Evolutionary conservation across 2,888 invertebrate genomes (phyloP).

Genomic region (Caradrina kadenii): DNA sequence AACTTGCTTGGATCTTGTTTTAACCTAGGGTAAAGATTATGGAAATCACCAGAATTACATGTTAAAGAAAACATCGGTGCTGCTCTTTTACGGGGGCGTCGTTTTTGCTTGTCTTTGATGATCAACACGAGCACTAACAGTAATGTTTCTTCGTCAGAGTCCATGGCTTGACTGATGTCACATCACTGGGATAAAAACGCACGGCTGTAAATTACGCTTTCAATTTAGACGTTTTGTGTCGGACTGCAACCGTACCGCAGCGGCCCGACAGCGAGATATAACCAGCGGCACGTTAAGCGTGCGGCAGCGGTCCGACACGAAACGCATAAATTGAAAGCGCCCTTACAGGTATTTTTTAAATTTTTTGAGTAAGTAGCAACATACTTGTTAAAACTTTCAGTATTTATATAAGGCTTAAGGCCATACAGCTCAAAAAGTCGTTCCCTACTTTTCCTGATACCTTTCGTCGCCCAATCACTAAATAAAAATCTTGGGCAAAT

Average conservation of each 20-base stretch:
- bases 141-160: constrained; percentile 35
- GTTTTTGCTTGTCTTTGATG: constrained; percentile 16
- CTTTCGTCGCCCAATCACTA: too few species aligned
- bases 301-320: too few species aligned
- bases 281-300: too few species aligned
- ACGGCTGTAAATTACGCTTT: constrained; percentile 39
- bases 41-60: constrained; percentile 36
- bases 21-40: constrained; percentile 45
- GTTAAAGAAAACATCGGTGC: constrained; percentile 31
- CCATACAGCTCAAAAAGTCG: too few species aligned
- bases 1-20: constrained; percentile 28
- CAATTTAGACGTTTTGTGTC: constrained; percentile 32
- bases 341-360: too few species aligned
- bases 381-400: too few species aligned
- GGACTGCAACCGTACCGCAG: constrained; percentile 21
- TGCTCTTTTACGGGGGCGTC: constrained; percentile 29
- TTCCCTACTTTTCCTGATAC: too few species aligned
- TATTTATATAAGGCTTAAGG: too few species aligned
- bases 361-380: too few species aligned
- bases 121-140: constrained; percentile 37
- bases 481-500: too few species aligned
- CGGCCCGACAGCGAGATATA: too few species aligned
- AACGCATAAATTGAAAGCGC: too few species aligned
- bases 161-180: constrained; percentile 37
- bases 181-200: constrained; percentile 30